Evolutionary conservation across 2,797 vertebrate species (phyloP), one percentile per base, ranked within the genome.

Genomic region (Chromis chromis): DNA sequence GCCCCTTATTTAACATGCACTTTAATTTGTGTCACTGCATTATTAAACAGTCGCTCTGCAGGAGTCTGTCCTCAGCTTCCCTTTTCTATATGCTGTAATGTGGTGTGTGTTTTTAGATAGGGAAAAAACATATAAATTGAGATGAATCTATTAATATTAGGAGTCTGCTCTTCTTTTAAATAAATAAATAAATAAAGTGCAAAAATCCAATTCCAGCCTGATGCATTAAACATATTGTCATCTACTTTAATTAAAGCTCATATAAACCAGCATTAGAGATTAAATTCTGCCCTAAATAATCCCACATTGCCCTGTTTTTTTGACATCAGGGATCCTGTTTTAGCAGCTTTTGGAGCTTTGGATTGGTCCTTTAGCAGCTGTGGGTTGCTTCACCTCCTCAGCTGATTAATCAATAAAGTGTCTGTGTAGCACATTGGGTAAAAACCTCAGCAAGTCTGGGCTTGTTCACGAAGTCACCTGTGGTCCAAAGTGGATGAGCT

Each of bases 381-480:
- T 12, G 46, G 0, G 4, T 58, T 16, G 14, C 56, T 33, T 78
- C 54, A 25, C 53, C 52, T n/a, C 56, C 58, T 24, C 81, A 59
- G 58, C 57, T 77, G 71, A 82, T 79, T 75, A 66, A 87, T 89
- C 81, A 89, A 83, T 89, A 71, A 86, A 68, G 44, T 61, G 78
- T 80, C 42, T 66, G 53, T 9, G 70, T 72, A 68, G 70, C 50
- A 46, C 31, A 73, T 44, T 54, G 60, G 53, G 6, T 6, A 28
- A 36, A n/a, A 33, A 50, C 21, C 6, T 57, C 59, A 39, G 76
- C 88, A 86, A 25, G 90, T 66, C 85, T 21, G 76, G 60, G 17
- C 89, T 58, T 85, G 89, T 79, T 54, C 58, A 36, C 5, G 7
- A 19, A 56, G 40, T 89, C 79, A 89, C 84, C 80, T 86, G 76